Evolutionary conservation across 1,140 invertebrate genomes (phyloP), one percentile per base, ranked within the genome.

Genomic region (Acyrthosiphon pisum): DNA sequence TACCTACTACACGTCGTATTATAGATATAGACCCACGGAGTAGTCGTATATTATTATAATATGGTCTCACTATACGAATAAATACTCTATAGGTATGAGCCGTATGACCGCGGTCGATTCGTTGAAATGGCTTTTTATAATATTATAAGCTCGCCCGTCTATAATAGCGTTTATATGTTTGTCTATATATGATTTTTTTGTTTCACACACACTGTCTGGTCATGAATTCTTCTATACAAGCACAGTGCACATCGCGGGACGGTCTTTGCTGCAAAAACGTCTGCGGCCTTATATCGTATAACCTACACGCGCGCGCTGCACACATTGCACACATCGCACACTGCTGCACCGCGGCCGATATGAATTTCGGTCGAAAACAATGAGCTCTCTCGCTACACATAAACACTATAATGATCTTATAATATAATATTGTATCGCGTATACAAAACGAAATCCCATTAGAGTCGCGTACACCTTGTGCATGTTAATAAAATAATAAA

Each of bases 371-470:
- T 83, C 18, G 90, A 91, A 91, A 84, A 92, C 91, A 92, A 92
- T 92, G 46, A 53, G 30, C 76, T 87, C 84, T 46, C 44, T 7
- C n/a, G 11, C 26, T 6, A 37, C 26, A n/a, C 84, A 48, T 37
- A 26, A 18, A 14, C 60, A 4, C 26, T 8, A 8, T 68, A 68
- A 68, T 68, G 60, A 68, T 68, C 11, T 68, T n/a, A 68, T 68
- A n/a, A 68, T 68, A n/a, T 68, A 68, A n/a, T 30, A 30, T 60
- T 60, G 26, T 60, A 84, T 41, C 41, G 6, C 41, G 6, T 8
- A n/a, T 30, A 84, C 37, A 91, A 91, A 91, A 91, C 41, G 90
- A 91, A 91, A 91, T 76, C 90, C 90, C 90, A 91, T 91, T 91
- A 76, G 60, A 68, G 30, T 26, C 22, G 37, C 0, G 88, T 35